These are phyloP conservation scores for Microchrysa polita DNA, from an alignment of 2,888 invertebrate genomes.

Conservation along the genomic window DNA sequence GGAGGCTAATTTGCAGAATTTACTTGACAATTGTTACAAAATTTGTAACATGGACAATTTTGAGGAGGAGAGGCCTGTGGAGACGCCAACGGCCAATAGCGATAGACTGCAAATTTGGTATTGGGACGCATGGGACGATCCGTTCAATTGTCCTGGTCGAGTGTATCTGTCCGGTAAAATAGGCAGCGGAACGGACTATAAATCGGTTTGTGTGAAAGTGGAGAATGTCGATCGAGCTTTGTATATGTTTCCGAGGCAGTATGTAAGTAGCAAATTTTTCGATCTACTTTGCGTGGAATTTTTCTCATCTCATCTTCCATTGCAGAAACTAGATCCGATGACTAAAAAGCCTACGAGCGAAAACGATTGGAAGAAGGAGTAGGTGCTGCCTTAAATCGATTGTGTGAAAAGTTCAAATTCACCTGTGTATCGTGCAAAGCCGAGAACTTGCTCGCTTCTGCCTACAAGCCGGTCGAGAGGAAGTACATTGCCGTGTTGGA, in stretches of 20 bases:
- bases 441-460: constrained; percentile 67
- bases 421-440: constrained; percentile 71
- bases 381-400: constrained; percentile 63
- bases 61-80: constrained; percentile 56
- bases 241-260: constrained; percentile 85
- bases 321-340: constrained; percentile 69
- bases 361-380: constrained; percentile 63
- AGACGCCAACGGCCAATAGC: constrained; percentile 45
- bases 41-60: constrained; percentile 62
- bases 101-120: constrained; percentile 74
- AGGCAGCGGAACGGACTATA: constrained; percentile 65
- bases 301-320: neutral
- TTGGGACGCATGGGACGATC: constrained; percentile 94
- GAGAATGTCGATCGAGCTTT: constrained; percentile 86
- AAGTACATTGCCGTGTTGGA: constrained; percentile 66
- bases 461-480: constrained; percentile 66
- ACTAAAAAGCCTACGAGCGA: constrained; percentile 71
- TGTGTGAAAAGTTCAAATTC: constrained; percentile 74
- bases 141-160: constrained; percentile 81
- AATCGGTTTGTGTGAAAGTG: constrained; percentile 87
- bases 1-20: constrained; percentile 58
- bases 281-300: neutral
- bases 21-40: constrained; percentile 62
- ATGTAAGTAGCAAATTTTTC: constrained; percentile 71
- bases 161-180: constrained; percentile 93